Conservation (phyloP, 2,888 invertebrate genomes). For the Agonopterix heracliana region DNA sequence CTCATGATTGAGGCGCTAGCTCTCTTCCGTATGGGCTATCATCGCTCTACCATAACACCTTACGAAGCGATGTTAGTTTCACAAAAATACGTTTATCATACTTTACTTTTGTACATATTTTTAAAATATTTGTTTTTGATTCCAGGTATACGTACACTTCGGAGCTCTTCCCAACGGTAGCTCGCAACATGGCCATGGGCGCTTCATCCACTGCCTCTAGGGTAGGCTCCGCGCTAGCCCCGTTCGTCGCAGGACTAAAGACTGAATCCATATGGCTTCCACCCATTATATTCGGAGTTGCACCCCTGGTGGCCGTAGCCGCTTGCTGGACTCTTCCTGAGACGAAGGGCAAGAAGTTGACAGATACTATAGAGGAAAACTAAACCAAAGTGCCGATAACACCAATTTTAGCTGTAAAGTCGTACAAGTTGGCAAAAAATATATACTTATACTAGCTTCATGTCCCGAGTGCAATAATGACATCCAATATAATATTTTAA, state of each 20-base stretch:
- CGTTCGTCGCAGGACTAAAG: conserved; percentile 63
- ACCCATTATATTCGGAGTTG: conserved; percentile 25
- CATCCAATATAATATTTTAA: no score
- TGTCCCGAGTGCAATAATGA: no score
- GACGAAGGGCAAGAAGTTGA: conserved; percentile 27
- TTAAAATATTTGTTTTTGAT: background rate
- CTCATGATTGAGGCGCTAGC: no score
- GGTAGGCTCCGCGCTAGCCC: conserved; percentile 76
- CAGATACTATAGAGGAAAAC: conserved; percentile 21
- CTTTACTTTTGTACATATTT: no score
- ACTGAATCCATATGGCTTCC: conserved; percentile 25
- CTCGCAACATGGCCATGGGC: conserved; percentile 76
- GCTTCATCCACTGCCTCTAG: conserved; percentile 76
- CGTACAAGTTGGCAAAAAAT: no score
- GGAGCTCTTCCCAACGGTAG: conserved; percentile 77
- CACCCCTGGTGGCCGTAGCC: conserved; percentile 26
- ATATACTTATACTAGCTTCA: no score
- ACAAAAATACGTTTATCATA: no score
- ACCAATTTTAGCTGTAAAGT: no score
- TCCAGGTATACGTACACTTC: conserved; percentile 55
- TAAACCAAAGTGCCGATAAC: background rate
- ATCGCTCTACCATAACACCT: no score
- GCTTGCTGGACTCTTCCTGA: conserved; percentile 28
- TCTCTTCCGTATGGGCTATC: no score
- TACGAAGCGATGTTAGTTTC: no score